phyloP scores from a whole-genome alignment of 2,113 vertebrate genomes.

The Pelecanoides urinatrix region DNA sequence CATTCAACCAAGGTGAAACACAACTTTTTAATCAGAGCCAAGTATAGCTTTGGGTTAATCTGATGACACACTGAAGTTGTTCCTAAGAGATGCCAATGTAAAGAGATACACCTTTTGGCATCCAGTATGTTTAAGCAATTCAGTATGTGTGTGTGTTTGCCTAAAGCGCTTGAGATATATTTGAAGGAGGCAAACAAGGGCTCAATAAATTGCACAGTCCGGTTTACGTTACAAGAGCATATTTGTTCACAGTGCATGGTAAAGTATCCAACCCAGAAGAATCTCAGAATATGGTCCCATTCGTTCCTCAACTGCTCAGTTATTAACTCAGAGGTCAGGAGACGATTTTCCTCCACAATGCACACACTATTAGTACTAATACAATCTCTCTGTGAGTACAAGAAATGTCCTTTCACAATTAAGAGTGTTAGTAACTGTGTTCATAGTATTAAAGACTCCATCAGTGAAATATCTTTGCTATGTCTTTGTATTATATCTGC shows the following conservation, averaged over 20 bases:
- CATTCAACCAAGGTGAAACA: not conserved
- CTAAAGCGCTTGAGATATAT: not conserved
- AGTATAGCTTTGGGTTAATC: not conserved
- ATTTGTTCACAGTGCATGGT: not conserved
- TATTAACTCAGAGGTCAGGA: not conserved
- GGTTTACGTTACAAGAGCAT: not conserved
- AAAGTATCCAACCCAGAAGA: not conserved
- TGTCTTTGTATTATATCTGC: not conserved
- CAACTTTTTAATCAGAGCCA: not conserved
- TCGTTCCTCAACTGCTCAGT: accelerated
- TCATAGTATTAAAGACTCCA: not conserved
- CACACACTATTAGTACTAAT: not conserved
- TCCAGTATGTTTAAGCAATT: not conserved
- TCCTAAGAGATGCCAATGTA: not conserved
- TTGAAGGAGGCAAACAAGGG: not conserved
- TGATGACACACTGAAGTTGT: not conserved
- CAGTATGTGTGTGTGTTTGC: not conserved
- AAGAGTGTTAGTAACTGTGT: not conserved
- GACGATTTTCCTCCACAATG: not conserved
- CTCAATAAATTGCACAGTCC: not conserved
- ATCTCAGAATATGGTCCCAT: not conserved
- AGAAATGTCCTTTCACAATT: not conserved
- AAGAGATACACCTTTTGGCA: not conserved
- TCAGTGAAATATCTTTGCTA: not conserved
- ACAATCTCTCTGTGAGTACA: not conserved